A percentile compares a stretch with the other conserved stretches of the same genome.
These are phyloP conservation scores for Clepsis dumicolana DNA, from an alignment of 2,888 invertebrate genomes.

Conservation along the genomic window DNA sequence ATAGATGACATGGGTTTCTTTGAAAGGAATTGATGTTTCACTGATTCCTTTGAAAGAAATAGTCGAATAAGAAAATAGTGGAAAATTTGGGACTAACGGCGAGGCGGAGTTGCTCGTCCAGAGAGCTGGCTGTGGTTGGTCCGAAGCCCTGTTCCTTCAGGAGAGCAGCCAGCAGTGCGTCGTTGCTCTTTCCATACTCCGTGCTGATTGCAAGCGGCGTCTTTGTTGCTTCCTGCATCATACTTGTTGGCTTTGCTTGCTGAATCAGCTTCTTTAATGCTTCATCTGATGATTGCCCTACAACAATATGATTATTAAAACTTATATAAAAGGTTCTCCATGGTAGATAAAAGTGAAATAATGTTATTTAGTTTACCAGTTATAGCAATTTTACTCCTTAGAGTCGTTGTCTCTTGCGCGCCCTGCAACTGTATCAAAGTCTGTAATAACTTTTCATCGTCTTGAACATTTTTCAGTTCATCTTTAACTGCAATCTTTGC, in stretches of 20 bases:
- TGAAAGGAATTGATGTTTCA: slow-evolving; percentile 40
- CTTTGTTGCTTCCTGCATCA: slow-evolving; percentile 77
- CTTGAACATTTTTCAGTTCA: slow-evolving; percentile 70
- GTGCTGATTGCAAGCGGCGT: slow-evolving; percentile 79
- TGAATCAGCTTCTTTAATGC: slow-evolving; percentile 75
- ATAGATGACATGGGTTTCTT: slow-evolving; percentile 42
- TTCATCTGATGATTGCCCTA: slow-evolving; percentile 79
- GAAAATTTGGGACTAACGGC: slow-evolving; percentile 79
- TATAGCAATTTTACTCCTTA: slow-evolving; percentile 72
- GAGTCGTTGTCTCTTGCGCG: slow-evolving; percentile 76
- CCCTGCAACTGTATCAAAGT: slow-evolving; percentile 81
- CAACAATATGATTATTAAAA: slow-evolving; percentile 50
- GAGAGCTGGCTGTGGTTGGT: slow-evolving; percentile 88
- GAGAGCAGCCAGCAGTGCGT: slow-evolving; percentile 89
- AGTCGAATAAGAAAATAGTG: slow-evolving; percentile 47
- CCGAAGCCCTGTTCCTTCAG: slow-evolving; percentile 91
- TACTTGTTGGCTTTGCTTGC: slow-evolving; percentile 67
- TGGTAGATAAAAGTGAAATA: neutral
- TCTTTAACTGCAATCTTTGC: slow-evolving; percentile 76
- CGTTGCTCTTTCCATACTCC: slow-evolving; percentile 88
- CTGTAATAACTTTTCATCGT: slow-evolving; percentile 79
- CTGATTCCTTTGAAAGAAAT: slow-evolving; percentile 36
- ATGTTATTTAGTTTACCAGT: slow-evolving; percentile 64
- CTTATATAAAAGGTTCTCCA: no score
- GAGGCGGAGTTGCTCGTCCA: slow-evolving; percentile 86